Conservation (phyloP, 2,888 invertebrate species). For the Agapetus fuscipes region DNA sequence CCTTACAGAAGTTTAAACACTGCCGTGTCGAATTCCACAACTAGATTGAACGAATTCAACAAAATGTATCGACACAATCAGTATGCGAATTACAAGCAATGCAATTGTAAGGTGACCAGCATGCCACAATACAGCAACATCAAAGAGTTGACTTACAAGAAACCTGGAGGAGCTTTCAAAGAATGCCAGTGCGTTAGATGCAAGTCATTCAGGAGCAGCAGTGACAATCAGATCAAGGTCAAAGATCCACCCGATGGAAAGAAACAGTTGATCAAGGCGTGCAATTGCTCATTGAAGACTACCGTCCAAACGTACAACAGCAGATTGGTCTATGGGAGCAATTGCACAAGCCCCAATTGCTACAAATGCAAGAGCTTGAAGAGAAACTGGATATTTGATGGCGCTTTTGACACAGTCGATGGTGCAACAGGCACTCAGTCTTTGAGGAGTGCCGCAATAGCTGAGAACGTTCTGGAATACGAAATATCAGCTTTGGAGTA, state of each 20-base stretch:
- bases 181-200: slow-evolving; percentile 19
- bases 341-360: neutral
- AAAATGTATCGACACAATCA: slow-evolving; percentile 10
- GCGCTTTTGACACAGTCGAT: slow-evolving; percentile 9
- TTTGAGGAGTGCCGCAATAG: slow-evolving; percentile 25
- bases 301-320: slow-evolving; percentile 1
- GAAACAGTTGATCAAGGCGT: neutral
- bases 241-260: slow-evolving; percentile 5
- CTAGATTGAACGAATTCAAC: slow-evolving; percentile 13
- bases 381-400: neutral
- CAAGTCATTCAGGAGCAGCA: slow-evolving; percentile 1
- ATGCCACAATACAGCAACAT: slow-evolving; percentile 21
- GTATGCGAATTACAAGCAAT: slow-evolving; percentile 4
- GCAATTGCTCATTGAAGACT: slow-evolving; percentile 5
- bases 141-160: slow-evolving; percentile 22
- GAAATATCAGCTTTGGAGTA: slow-evolving; percentile 28
- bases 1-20: slow-evolving; percentile 3
- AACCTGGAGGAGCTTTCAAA: slow-evolving; percentile 13
- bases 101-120: slow-evolving; percentile 11
- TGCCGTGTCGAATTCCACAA: slow-evolving; percentile 7
- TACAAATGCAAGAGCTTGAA: slow-evolving; percentile 3
- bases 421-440: slow-evolving; percentile 4
- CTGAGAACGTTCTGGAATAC: slow-evolving; percentile 30
- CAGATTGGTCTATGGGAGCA: neutral
- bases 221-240: slow-evolving; percentile 1